phyloP scores from a whole-genome alignment of 2,888 invertebrate species.

The Clanis bilineata region DNA sequence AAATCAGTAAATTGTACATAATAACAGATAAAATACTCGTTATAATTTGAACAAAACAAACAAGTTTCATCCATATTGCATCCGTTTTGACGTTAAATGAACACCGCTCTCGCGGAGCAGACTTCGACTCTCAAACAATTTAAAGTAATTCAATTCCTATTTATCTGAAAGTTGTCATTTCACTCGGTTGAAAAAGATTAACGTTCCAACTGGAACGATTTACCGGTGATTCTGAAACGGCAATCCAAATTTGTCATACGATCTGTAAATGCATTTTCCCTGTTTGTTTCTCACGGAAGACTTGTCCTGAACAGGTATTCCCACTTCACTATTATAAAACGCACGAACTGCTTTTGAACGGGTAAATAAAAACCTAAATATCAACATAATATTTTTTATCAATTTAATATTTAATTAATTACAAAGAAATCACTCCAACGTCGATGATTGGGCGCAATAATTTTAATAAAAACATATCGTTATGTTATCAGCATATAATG shows the following conservation, averaged over 20 bases:
- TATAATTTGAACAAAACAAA: not conserved
- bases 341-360: not conserved
- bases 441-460: too few species aligned
- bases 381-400: too few species aligned
- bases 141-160: conserved; percentile 6
- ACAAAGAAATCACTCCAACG: too few species aligned
- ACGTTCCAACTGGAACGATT: conserved; percentile 7
- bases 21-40: not conserved
- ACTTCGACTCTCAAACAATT: not conserved
- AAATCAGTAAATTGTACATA: too few species aligned
- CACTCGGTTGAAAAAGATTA: conserved; percentile 1
- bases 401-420: too few species aligned
- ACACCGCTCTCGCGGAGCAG: not conserved
- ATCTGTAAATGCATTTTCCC: conserved; percentile 19
- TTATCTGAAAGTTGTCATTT: conserved; percentile 8
- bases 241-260: conserved; percentile 8
- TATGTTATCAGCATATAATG: too few species aligned
- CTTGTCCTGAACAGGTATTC: conserved; percentile 19
- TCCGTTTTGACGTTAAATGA: not conserved
- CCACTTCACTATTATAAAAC: conserved; percentile 15
- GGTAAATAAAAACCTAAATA: not conserved
- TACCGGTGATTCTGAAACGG: not conserved
- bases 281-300: conserved; percentile 14
- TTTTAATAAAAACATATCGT: too few species aligned
- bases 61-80: not conserved